Evolutionary conservation across 1,140 invertebrate genomes (phyloP), one percentile per base, ranked within the genome.

Genomic region (Trichonephila clavipes): DNA sequence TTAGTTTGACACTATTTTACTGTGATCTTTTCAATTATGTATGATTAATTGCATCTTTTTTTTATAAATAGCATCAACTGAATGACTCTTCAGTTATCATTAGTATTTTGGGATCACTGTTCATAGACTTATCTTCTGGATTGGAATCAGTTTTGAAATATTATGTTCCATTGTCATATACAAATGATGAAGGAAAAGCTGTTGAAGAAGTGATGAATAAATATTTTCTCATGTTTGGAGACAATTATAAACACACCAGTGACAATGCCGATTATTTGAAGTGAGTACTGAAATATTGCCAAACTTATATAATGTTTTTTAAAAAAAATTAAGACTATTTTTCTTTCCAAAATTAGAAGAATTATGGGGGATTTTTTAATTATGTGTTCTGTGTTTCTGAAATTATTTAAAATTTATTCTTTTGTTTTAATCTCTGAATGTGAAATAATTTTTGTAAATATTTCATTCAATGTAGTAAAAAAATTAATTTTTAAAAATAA

Each of bases 51-150:
- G 34, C 19, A 18, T 64, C 5, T 24, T 81, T 24, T 81, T 51
- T 44, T 3, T 51, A 2, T 72, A 58, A 83, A 5, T 28, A 94
- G 93, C 96, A 98, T 96, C 98, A 98, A 96, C 96, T 99, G 92
- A 97, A 98, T 95, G 99, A 99, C 95, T 99, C 98, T 94, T 97
- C 98, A 62, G 98, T 99, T 96, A 99, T 99, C 81, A 97, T 99
- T 95, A 99, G 99, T 58, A 96, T 98, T 4, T 95, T 99, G 44
- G 97, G 97, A 72, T 98, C 98, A 6, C 97, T 97, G 95, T 95
- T 99, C 2, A 95, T 97, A 90, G 97, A 98, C 95, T 96, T 96
- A 88, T 96, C 96, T n/a, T 44, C 44, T n/a, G 93, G 94, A 94
- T 90, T 99, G 16, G 95, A 96, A 12, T 97, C 98, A n/a, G 96